Evolutionary conservation across 1,140 invertebrate genomes (phyloP).

Genomic region (Proales similis): DNA sequence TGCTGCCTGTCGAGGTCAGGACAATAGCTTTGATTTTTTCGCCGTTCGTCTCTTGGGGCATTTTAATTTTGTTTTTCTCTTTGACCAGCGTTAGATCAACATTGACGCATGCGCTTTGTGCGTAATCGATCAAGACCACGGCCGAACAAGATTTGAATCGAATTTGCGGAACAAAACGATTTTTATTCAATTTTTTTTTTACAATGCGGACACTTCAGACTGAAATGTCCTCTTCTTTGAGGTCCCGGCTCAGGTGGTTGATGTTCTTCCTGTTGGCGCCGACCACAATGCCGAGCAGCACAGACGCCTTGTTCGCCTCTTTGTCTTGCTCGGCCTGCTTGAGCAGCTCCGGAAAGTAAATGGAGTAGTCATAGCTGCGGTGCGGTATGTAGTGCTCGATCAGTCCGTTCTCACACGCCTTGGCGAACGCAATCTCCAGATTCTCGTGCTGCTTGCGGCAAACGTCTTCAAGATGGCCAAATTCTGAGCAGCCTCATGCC

Average conservation of each 20-base stretch:
- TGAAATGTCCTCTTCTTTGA: conserved; percentile 35
- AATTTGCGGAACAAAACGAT: background rate
- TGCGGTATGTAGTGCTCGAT: conserved; percentile 25
- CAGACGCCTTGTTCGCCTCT: background rate
- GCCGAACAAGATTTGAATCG: no score
- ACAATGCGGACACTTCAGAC: conserved; percentile 14
- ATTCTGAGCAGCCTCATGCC: background rate
- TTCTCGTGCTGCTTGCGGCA: conserved; percentile 70
- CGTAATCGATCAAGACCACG: no score
- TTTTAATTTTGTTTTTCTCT: no score
- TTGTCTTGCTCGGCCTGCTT: background rate
- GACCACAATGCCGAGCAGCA: conserved; percentile 11
- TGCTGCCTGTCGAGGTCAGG: conserved; percentile 10
- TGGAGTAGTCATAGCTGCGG: conserved; percentile 26
- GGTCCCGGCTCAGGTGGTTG: conserved; percentile 6
- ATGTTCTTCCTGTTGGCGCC: conserved; percentile 20
- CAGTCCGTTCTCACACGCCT: conserved; percentile 55
- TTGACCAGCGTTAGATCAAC: no score
- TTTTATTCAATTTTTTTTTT: no score
- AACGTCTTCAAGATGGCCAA: conserved; percentile 60
- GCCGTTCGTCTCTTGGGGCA: no score
- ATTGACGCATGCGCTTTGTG: no score
- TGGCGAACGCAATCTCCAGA: conserved; percentile 65
- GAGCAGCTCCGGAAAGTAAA: conserved; percentile 30
- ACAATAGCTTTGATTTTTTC: conserved; percentile 31